phyloP scores from a whole-genome alignment of 1,140 invertebrate species.

The Trachymyrmex septentrionalis region DNA sequence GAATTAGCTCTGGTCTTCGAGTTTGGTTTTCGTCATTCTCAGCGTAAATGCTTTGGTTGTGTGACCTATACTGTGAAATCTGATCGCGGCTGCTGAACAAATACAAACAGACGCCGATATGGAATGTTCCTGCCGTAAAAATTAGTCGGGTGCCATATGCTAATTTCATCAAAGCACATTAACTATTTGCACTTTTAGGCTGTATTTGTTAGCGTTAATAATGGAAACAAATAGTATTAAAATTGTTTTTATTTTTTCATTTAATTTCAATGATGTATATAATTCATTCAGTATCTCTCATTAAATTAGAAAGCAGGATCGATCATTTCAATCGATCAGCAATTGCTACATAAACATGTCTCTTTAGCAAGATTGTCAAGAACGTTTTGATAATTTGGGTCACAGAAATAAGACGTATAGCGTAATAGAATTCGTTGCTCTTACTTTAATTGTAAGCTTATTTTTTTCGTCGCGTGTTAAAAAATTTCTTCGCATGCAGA shows the following conservation, averaged over 20 bases:
- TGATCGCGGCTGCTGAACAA: conserved; percentile 13
- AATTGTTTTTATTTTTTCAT: neutral
- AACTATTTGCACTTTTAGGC: neutral
- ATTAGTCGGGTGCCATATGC: neutral
- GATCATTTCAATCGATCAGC: neutral
- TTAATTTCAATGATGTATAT: conserved; percentile 1
- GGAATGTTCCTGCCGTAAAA: neutral
- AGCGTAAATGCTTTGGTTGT: conserved; percentile 14
- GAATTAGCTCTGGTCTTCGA: conserved; percentile 6
- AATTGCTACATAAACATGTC: neutral
- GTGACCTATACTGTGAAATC: neutral
- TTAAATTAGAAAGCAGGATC: neutral
- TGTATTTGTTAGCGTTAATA: neutral
- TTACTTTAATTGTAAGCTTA: neutral
- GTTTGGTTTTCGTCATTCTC: conserved; percentile 1
- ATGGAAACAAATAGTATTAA: neutral
- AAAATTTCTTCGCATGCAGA: conserved; percentile 23
- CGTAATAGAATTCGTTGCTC: too few species aligned
- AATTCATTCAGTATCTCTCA: neutral
- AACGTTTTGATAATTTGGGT: conserved; percentile 2
- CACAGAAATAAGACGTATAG: neutral
- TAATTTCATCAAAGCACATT: conserved; percentile 24
- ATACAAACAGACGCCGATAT: conserved; percentile 33
- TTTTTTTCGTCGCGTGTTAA: conserved; percentile 15
- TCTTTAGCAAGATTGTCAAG: neutral